Base-by-base conservation (phyloP, 2,888 invertebrate species). In the Drosophila anomalata region DNA sequence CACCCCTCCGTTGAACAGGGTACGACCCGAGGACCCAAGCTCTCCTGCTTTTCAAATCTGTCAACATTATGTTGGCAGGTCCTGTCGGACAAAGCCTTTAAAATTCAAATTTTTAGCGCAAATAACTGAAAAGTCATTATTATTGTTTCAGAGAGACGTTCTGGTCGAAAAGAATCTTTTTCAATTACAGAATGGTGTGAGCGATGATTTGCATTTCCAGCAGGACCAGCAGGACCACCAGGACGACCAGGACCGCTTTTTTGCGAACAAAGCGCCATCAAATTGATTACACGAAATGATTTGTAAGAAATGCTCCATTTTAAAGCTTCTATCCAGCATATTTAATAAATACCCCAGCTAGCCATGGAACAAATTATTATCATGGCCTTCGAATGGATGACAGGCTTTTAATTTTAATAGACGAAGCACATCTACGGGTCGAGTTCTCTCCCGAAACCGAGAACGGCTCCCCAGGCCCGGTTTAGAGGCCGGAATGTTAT, bases 221-320 rank as follows among this genome's bases (percentile, higher is more conserved):
- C 6, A 36, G n/a, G 9, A 8, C 8, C 17, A 14, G 1, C 6
- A 36, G n/a, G 9, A 8, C 3, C 17, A 17, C 1, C 1, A 17
- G 17, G 17, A 17, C 17, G 17, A 4, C 2, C 6, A 36, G n/a
- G 9, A 8, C 3, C 9, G 7, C 9, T 42, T 20, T 44, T 44
- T 12, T 29, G 29, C 44, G 5, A 42, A 44, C 22, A 42, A 42
- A 20, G 20, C 4, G 2, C 42, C 17, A 26, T 11, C 14, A 24
- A 48, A 56, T 50, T 50, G 50, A 50, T 56, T 56, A 36, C 24
- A n/a, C 36, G 2, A 33, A 12, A 56, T 56, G 56, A 56, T 12
- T 56, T 31, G 11, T 44, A 6, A 44, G 22, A 44, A 44, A 6
- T 12, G 11, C 6, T 11, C 22, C 22, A 22, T 22, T 20, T 44